Percentiles rank a stretch among this genome's conserved stretches.
These are phyloP conservation scores for Eira barbara DNA, from an alignment of 2,113 vertebrate species.

Conservation along the genomic window DNA sequence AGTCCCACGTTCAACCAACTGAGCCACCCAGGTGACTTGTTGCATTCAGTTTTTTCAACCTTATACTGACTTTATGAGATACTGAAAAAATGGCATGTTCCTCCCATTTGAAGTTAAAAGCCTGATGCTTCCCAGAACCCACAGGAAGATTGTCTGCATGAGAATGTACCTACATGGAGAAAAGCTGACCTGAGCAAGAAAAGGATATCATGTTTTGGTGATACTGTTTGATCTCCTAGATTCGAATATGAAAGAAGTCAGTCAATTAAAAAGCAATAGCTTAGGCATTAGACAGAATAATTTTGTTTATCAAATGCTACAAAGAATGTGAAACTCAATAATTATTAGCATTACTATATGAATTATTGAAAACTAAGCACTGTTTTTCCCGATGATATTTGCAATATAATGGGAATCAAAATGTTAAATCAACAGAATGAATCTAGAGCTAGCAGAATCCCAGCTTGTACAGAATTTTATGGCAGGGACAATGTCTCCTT, in stretches of 20 bases:
- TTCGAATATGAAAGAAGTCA: background rate
- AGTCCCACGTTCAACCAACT: background rate
- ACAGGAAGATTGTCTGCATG: background rate
- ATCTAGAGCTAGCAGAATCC: background rate
- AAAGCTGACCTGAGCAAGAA: background rate
- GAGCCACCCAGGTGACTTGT: background rate
- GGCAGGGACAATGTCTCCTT: background rate
- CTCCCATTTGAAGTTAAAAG: background rate
- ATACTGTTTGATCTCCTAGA: background rate
- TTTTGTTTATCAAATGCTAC: background rate
- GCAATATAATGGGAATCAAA: background rate
- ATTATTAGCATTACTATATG: background rate
- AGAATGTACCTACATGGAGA: background rate
- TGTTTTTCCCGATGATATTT: background rate
- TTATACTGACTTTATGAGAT: background rate
- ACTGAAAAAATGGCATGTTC: background rate
- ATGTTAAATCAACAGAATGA: background rate
- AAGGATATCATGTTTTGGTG: background rate
- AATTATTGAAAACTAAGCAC: background rate
- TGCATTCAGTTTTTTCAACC: background rate
- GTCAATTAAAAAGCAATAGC: background rate
- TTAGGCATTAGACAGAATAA: background rate
- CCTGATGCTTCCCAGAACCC: background rate
- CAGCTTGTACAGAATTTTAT: background rate
- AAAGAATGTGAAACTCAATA: background rate